Percentiles rank a stretch among this genome's conserved stretches.
phyloP scores from a whole-genome alignment of 2,797 vertebrate genomes.

The Loris lydekkerianus region DNA sequence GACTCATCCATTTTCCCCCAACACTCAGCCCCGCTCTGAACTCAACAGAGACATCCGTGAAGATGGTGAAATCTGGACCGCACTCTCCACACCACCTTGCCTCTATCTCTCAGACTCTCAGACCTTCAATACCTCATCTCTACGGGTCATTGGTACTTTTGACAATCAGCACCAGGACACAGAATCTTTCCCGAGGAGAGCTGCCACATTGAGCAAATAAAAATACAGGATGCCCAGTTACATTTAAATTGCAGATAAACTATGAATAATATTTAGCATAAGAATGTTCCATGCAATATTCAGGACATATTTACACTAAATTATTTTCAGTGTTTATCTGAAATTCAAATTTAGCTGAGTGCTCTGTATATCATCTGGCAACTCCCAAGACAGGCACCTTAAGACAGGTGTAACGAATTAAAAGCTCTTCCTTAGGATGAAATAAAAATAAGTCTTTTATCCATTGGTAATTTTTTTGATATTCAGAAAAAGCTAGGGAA shows the following conservation, averaged over 20 bases:
- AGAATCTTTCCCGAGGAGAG: background rate
- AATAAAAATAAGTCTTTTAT: background rate
- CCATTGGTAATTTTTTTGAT: background rate
- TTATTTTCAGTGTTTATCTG: background rate
- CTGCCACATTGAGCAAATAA: background rate
- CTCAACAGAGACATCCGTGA: background rate
- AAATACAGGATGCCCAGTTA: background rate
- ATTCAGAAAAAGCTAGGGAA: background rate
- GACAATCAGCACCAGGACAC: background rate
- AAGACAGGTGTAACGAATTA: background rate
- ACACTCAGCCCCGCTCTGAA: background rate
- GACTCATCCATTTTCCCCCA: background rate
- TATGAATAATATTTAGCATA: background rate
- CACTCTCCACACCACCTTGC: background rate
- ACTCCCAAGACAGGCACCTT: background rate
- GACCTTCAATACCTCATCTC: background rate
- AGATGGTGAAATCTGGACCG: background rate
- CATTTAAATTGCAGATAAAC: slow-evolving; percentile 11
- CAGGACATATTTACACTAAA: background rate
- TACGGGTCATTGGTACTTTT: background rate
- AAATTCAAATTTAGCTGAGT: background rate
- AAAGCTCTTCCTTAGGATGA: background rate
- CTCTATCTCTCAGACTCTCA: background rate
- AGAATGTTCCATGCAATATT: background rate
- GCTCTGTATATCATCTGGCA: background rate